Evolutionary conservation across 1,140 invertebrate genomes (phyloP).

Genomic region (Sycobia sp.): DNA sequence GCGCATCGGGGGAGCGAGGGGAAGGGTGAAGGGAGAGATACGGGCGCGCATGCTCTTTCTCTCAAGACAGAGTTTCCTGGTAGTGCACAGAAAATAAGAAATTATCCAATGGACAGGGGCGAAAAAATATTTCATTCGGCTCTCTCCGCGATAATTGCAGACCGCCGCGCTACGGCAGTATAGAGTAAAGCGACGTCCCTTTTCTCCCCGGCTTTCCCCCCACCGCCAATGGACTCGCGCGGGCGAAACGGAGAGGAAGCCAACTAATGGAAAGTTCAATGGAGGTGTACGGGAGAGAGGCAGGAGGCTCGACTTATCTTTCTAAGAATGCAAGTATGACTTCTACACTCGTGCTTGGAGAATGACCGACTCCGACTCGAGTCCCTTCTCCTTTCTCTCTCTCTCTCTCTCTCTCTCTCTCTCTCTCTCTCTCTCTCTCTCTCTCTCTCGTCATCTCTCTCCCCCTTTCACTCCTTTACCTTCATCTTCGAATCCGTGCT

Average conservation of each 20-base stretch:
- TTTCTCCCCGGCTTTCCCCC: not conserved
- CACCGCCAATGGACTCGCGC: not conserved
- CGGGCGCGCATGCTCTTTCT: too few relatives aligned
- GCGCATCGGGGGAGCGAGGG: too few relatives aligned
- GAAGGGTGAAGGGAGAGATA: too few relatives aligned
- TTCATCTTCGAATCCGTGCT: slow-evolving; percentile 14
- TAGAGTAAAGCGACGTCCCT: not conserved
- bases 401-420: too few relatives aligned
- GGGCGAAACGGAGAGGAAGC: not conserved
- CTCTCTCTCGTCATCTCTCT: too few relatives aligned
- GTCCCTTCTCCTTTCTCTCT: not conserved
- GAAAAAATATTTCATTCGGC: slow-evolving; percentile 31
- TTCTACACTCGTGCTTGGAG: slow-evolving; percentile 11
- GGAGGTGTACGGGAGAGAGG: not conserved
- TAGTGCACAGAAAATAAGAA: slow-evolving; percentile 38
- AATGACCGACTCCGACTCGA: slow-evolving; percentile 14
- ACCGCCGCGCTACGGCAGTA: not conserved
- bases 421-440: too few relatives aligned
- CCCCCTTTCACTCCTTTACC: too few relatives aligned
- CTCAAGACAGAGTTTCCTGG: slow-evolving; percentile 41
- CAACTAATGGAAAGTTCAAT: slow-evolving; percentile 25
- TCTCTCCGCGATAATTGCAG: slow-evolving; percentile 28
- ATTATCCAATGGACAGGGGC: slow-evolving; percentile 24
- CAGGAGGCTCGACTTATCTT: not conserved
- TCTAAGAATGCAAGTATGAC: slow-evolving; percentile 32